Evolutionary conservation across 2,888 invertebrate species (phyloP).

Genomic region (Volucella bombylans): DNA sequence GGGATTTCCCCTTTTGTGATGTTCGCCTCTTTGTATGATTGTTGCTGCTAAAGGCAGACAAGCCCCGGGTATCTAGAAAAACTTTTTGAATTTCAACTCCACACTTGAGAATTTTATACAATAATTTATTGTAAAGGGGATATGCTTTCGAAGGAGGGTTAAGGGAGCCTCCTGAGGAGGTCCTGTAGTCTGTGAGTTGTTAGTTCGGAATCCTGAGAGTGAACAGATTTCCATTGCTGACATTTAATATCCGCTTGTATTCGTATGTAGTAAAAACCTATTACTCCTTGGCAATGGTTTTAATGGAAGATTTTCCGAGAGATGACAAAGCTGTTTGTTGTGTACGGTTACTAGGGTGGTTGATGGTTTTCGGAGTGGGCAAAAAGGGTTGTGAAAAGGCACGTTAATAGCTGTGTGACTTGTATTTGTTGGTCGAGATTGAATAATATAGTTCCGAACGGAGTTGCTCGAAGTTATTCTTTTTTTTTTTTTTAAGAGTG

Average conservation of each 20-base stretch:
- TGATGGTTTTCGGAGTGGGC: background rate
- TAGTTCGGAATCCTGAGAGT: slow-evolving; percentile 6
- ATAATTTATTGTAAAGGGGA: slow-evolving; percentile 49
- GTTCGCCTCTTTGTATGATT: slow-evolving; percentile 13
- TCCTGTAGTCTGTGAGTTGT: background rate
- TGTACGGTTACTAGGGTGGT: too few species aligned
- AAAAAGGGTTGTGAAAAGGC: background rate
- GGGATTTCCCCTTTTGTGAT: background rate
- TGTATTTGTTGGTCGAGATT: slow-evolving; percentile 14
- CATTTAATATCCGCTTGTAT: slow-evolving; percentile 72
- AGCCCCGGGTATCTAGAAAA: slow-evolving; percentile 12
- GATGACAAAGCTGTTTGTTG: slow-evolving; percentile 39
- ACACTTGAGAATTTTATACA: slow-evolving; percentile 60
- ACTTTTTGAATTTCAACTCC: slow-evolving; percentile 66
- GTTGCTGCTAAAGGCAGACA: background rate
- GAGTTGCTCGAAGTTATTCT: background rate
- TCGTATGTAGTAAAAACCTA: slow-evolving; percentile 67
- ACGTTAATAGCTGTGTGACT: slow-evolving; percentile 34
- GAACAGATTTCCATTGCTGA: slow-evolving; percentile 55
- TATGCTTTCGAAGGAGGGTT: background rate
- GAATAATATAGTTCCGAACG: too few species aligned
- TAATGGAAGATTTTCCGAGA: slow-evolving; percentile 42
- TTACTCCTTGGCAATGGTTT: slow-evolving; percentile 64
- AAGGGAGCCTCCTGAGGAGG: background rate
- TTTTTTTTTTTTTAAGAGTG: background rate